Evolutionary conservation across 2,888 invertebrate genomes (phyloP).

Genomic region (Desoria tigrina): DNA sequence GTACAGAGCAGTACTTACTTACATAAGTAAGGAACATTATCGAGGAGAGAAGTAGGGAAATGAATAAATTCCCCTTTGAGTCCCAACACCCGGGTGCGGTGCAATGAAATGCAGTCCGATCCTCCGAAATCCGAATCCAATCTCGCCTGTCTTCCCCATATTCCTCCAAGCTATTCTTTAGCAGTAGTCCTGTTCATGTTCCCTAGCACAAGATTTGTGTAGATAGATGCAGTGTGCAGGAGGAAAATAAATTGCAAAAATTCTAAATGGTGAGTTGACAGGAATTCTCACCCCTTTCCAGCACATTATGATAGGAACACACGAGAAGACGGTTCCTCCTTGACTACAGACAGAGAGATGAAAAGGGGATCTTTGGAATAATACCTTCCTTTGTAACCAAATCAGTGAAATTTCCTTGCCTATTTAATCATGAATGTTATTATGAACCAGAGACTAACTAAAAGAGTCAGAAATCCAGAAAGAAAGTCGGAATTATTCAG

Average conservation of each 20-base stretch:
- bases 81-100: conserved; percentile 10
- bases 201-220: not conserved
- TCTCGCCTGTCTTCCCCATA: conserved; percentile 12
- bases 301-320: too few relatives aligned
- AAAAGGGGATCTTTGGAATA: too few relatives aligned
- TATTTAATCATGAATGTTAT: too few relatives aligned
- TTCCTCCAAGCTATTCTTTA: conserved; percentile 16
- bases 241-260: conserved; percentile 43
- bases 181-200: not conserved
- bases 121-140: conserved; percentile 2
- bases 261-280: conserved; percentile 16
- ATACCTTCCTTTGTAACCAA: too few relatives aligned
- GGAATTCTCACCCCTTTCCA: conserved; percentile 10
- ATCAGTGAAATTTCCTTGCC: too few relatives aligned
- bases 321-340: too few relatives aligned
- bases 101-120: too few relatives aligned
- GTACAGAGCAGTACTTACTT: not conserved
- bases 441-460: too few relatives aligned
- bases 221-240: conserved; percentile 13
- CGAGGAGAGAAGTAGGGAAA: conserved; percentile 40
- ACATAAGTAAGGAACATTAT: conserved; percentile 30
- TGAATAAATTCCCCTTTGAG: conserved; percentile 46
- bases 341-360: too few relatives aligned
- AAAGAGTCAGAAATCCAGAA: too few relatives aligned
- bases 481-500: too few relatives aligned